Evolutionary conservation across 2,113 vertebrate species (phyloP).

Genomic region (Opisthocomus hoazin): DNA sequence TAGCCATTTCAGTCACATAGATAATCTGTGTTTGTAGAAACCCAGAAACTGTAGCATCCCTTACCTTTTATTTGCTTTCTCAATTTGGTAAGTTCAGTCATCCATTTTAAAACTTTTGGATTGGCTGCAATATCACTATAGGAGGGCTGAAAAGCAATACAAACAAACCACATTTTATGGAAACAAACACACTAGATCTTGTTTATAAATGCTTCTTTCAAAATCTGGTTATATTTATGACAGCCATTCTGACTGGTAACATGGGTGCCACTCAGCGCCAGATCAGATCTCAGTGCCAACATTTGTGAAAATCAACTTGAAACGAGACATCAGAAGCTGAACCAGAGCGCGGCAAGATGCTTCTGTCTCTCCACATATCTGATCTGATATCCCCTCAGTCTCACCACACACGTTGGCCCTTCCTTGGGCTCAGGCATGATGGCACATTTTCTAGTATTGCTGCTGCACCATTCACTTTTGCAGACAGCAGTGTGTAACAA

Average conservation of each 20-base stretch:
- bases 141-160: constrained; percentile 79
- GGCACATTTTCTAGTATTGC: not conserved
- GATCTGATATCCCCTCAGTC: not conserved
- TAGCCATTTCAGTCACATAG: not conserved
- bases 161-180: not conserved
- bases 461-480: not conserved
- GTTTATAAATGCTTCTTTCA: not conserved
- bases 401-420: not conserved
- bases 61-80: constrained; percentile 97
- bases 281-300: not conserved
- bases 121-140: constrained; percentile 95
- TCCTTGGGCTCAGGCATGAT: not conserved
- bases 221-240: not conserved
- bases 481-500: not conserved
- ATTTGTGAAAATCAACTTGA: not conserved
- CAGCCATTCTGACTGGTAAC: not conserved
- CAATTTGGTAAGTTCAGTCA: constrained; percentile 96
- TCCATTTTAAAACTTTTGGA: constrained; percentile 97
- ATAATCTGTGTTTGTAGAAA: not conserved
- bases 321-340: not conserved
- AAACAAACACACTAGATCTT: not conserved
- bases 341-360: not conserved
- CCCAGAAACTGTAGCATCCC: not conserved
- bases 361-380: not conserved
- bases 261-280: not conserved